A percentile compares a stretch with the other conserved stretches of the same genome.
Conservation (phyloP, 2,888 invertebrate genomes). For the Trichopria drosophilae region DNA sequence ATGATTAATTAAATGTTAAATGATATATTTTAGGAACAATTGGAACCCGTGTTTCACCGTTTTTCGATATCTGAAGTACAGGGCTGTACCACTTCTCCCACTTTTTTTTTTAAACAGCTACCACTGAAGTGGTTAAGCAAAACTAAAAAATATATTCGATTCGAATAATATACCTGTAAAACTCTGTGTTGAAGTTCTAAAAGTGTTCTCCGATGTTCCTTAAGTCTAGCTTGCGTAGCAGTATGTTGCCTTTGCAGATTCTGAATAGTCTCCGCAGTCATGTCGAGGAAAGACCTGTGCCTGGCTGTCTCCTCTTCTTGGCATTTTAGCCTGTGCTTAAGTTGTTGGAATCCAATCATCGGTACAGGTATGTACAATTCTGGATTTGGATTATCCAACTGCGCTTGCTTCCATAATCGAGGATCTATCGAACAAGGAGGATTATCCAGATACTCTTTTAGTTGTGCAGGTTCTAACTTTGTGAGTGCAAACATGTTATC, state of each 20-base stretch:
- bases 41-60: too few species aligned
- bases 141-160: conserved; percentile 6
- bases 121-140: too few species aligned
- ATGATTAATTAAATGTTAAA: too few species aligned
- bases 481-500: conserved; percentile 73
- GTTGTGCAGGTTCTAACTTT: conserved; percentile 74
- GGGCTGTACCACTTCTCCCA: too few species aligned
- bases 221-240: conserved; percentile 76
- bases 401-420: conserved; percentile 94
- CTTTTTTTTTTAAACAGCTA: too few species aligned
- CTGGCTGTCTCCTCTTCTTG: conserved; percentile 83
- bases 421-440: conserved; percentile 92
- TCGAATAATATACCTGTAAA: conserved; percentile 65
- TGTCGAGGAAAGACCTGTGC: conserved; percentile 79
- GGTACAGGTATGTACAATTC: conserved; percentile 89
- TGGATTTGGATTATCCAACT: conserved; percentile 92
- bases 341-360: conserved; percentile 85
- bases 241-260: conserved; percentile 81
- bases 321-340: conserved; percentile 79
- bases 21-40: too few species aligned
- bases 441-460: conserved; percentile 85
- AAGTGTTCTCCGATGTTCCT: conserved; percentile 79
- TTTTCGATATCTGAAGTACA: too few species aligned
- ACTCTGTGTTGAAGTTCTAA: conserved; percentile 82
- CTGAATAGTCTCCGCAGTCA: conserved; percentile 76